Evolutionary conservation across 2,797 vertebrate genomes (phyloP), one percentile per base, ranked within the genome.

Genomic region (Knipowitschia caucasica): DNA sequence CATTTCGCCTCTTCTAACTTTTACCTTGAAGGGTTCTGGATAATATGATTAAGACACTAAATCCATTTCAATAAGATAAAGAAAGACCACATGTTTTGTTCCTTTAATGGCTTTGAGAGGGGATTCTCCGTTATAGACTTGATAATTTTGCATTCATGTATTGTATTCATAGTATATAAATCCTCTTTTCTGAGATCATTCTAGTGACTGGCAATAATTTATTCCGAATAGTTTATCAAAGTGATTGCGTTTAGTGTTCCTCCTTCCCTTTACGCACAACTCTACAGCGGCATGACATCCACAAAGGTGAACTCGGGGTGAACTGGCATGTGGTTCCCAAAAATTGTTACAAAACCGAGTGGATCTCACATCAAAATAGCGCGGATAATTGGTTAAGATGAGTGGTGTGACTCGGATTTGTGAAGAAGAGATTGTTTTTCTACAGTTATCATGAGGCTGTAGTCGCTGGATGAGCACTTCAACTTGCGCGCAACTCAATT

Each of bases 41-140:
- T 77, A 72, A 81, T 74, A 78, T 80, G 78, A 78, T 84, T 87
- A 81, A 74, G n/a, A n/a, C n/a, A n/a, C n/a, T n/a, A n/a, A n/a
- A n/a, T n/a, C n/a, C n/a, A n/a, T n/a, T n/a, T n/a, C n/a, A n/a
- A n/a, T n/a, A n/a, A n/a, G n/a, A n/a, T n/a, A n/a, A n/a, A n/a
- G n/a, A n/a, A n/a, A n/a, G n/a, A n/a, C n/a, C n/a, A n/a, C n/a
- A n/a, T n/a, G n/a, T n/a, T n/a, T n/a, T n/a, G n/a, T n/a, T n/a
- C n/a, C n/a, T n/a, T n/a, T n/a, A n/a, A n/a, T n/a, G n/a, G n/a
- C n/a, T n/a, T n/a, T n/a, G n/a, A n/a, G n/a, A n/a, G n/a, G n/a
- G n/a, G n/a, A n/a, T n/a, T n/a, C n/a, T n/a, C n/a, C n/a, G n/a
- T n/a, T n/a, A n/a, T n/a, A n/a, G n/a, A n/a, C n/a, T n/a, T n/a